Base-by-base conservation (phyloP, 2,113 vertebrate genomes). In the Nibea albiflora region DNA sequence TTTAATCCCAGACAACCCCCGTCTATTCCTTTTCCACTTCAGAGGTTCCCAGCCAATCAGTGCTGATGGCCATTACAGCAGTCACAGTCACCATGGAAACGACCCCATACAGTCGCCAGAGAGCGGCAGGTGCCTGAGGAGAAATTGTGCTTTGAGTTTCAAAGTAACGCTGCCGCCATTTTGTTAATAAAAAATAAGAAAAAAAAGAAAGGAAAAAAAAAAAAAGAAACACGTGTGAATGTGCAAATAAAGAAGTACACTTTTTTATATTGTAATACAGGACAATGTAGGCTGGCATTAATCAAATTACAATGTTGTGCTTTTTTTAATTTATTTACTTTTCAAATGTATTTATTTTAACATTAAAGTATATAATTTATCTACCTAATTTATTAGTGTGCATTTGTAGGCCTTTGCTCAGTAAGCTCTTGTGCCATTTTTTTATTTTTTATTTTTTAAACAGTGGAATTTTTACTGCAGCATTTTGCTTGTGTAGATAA, bases 111-210 rank as follows among this genome's bases (percentile, higher is more conserved):
- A 92, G 90, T 90, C 83, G 91, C 90, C 84, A 78, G 71, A 86
- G 93, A 64, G 92, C 88, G 86, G 84, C 89, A 92, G 88, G 93
- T 93, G 93, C 93, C 94, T 92, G 92, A 93, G 92, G 85, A 94
- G 83, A 92, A 86, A 90, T 83, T 88, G 57, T 89, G 90, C 90
- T 92, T 91, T 87, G 88, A 93, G 88, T 92, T 85, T 90, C 91
- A 90, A 92, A 89, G 90, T 90, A 90, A 91, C 80, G 83, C 91
- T 90, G 92, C 86, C 80, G 84, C 73, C 89, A 90, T 92, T 92
- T 94, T 92, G 87, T 88, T 90, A 85, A 61, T 39, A 76, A 89
- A 86, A 35, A 31, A n/a, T 17, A 5, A 60, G 68, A 88, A 86
- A 22, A 47, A 28, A 31, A 5, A 47, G 35, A 1, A 86, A 83